Percentiles rank a stretch among this genome's conserved stretches.
Evolutionary conservation across 2,113 vertebrate species (phyloP).

Genomic region (Nycticebus coucang): DNA sequence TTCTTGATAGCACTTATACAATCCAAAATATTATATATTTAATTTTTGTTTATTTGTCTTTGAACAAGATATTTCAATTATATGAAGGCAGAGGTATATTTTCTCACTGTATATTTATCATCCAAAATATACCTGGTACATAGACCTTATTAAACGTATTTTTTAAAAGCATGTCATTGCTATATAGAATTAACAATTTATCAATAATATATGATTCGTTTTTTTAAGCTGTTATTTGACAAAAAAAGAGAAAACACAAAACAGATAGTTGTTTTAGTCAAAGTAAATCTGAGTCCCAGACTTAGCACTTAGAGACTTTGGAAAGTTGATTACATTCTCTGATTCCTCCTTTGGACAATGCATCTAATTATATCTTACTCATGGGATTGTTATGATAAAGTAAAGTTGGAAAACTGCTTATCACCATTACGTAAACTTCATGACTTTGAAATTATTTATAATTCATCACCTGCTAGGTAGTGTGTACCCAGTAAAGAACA

Average conservation of each 20-base stretch:
- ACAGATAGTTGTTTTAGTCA: not conserved
- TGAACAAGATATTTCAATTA: not conserved
- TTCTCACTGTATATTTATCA: not conserved
- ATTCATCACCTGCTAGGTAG: not conserved
- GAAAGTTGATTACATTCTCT: not conserved
- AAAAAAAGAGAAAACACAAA: not conserved
- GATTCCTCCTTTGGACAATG: not conserved
- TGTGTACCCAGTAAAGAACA: not conserved
- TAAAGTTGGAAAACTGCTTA: not conserved
- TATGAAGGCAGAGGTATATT: not conserved
- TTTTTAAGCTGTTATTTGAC: not conserved
- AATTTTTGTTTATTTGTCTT: not conserved
- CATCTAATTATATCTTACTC: not conserved
- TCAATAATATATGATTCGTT: not conserved
- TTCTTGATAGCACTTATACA: not conserved
- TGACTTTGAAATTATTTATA: not conserved
- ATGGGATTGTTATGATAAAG: not conserved
- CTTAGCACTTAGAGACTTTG: not conserved
- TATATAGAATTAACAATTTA: not conserved
- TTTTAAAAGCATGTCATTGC: not conserved
- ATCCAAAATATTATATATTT: not conserved
- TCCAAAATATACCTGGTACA: not conserved
- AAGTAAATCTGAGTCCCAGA: not conserved
- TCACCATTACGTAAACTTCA: not conserved
- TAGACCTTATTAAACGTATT: not conserved